Percentiles rank a stretch among this genome's conserved stretches.
These are phyloP conservation scores for Augochlora pura DNA, from an alignment of 1,140 invertebrate genomes.

Conservation along the genomic window DNA sequence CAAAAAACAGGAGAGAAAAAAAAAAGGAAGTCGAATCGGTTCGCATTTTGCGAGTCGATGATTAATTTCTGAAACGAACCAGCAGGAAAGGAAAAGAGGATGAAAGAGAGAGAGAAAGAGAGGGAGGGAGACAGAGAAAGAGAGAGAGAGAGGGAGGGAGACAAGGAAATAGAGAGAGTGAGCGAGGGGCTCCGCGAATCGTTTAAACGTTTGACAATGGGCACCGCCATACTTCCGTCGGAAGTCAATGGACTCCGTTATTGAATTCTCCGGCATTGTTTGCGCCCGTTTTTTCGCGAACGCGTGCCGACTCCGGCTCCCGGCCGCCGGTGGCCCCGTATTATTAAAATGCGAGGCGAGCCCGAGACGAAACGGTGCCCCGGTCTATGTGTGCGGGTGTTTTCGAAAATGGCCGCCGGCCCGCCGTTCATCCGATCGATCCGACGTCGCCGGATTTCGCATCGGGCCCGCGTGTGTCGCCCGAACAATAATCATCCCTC, in stretches of 20 bases:
- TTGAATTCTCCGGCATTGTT: slow-evolving; percentile 18
- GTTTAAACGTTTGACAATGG: slow-evolving; percentile 15
- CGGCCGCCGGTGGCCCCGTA: neutral
- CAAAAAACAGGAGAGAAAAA: neutral
- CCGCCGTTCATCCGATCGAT: slow-evolving; percentile 41
- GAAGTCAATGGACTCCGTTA: slow-evolving; percentile 22
- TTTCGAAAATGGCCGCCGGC: neutral
- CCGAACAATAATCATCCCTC: no score
- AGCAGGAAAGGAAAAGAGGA: no score
- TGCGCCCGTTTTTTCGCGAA: neutral
- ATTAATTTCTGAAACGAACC: slow-evolving; percentile 9
- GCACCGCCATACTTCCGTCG: slow-evolving; percentile 19
- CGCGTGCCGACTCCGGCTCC: neutral
- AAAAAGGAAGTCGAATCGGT: no score
- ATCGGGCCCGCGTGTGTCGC: no score
- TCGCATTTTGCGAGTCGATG: neutral
- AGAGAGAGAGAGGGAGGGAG: no score
- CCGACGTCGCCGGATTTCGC: neutral
- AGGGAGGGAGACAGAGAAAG: no score
- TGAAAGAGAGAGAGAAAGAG: no score
- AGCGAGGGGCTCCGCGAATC: neutral
- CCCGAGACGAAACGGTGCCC: no score
- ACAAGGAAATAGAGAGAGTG: no score
- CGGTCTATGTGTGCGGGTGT: neutral
- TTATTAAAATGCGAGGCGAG: slow-evolving; percentile 21